A percentile compares a stretch with the other conserved stretches of the same genome.
Evolutionary conservation across 2,113 vertebrate species (phyloP).

Genomic region (Indicator indicator): DNA sequence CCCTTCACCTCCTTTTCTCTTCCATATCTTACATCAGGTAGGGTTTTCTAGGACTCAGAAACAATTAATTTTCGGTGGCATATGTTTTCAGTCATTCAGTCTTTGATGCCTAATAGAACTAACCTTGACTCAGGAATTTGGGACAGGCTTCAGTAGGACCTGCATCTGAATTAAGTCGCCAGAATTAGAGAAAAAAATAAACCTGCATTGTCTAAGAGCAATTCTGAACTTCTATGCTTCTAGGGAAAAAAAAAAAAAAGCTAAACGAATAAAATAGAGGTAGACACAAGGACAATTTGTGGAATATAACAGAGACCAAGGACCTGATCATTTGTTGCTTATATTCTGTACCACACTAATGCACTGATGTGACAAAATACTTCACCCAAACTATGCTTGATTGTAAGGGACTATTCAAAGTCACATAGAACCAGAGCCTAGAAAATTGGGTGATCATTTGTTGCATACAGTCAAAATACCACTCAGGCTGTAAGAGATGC

Average conservation of each 20-base stretch:
- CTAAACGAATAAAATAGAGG: background rate
- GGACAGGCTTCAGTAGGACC: background rate
- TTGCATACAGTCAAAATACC: background rate
- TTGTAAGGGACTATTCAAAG: background rate
- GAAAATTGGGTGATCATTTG: background rate
- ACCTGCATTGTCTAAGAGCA: background rate
- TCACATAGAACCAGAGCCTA: background rate
- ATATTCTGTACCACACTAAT: background rate
- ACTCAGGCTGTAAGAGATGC: background rate
- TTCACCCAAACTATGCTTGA: background rate
- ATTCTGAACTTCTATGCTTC: background rate
- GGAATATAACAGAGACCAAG: background rate
- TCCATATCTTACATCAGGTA: background rate
- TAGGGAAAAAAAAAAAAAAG: background rate
- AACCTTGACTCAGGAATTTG: background rate
- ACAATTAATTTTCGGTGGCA: background rate
- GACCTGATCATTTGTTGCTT: background rate
- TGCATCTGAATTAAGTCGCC: background rate
- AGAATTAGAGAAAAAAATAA: background rate
- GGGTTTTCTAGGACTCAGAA: background rate
- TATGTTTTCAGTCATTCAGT: background rate
- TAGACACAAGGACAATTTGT: background rate
- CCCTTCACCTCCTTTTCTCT: background rate
- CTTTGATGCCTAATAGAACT: background rate
- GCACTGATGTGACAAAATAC: background rate